These are phyloP conservation scores for Spatulosminthurus flaviceps DNA, from an alignment of 2,888 invertebrate species.

Conservation along the genomic window DNA sequence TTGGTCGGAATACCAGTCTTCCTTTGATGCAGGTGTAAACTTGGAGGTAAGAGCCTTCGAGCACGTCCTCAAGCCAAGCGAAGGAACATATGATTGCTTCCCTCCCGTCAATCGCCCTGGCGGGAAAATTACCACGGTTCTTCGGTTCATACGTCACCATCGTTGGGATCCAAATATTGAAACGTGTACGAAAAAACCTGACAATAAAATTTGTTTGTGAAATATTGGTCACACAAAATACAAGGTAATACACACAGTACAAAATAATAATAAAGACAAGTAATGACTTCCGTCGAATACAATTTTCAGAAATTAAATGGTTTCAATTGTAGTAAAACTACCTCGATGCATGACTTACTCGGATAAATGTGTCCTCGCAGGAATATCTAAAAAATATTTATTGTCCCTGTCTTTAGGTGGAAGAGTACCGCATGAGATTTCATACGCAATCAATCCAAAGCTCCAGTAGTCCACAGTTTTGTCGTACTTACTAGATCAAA, in stretches of 20 bases:
- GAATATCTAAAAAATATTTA: too few relatives aligned
- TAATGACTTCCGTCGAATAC: too few relatives aligned
- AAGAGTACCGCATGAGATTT: constrained; percentile 81
- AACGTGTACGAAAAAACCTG: constrained; percentile 57
- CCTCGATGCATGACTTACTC: too few relatives aligned
- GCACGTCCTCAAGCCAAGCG: constrained; percentile 51
- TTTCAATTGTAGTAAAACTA: too few relatives aligned
- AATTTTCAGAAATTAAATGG: too few relatives aligned
- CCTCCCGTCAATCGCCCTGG: neutral
- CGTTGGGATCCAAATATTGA: constrained; percentile 57
- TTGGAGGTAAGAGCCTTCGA: constrained; percentile 54
- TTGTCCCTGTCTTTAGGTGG: too few relatives aligned
- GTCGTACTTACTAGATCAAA: constrained; percentile 71
- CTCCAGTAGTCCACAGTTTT: constrained; percentile 94
- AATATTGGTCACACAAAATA: too few relatives aligned
- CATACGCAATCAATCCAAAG: constrained; percentile 85
- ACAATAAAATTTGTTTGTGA: constrained; percentile 50
- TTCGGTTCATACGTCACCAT: constrained; percentile 59
- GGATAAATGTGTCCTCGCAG: too few relatives aligned
- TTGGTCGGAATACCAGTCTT: constrained; percentile 51
- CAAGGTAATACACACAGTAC: too few relatives aligned
- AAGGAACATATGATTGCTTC: constrained; percentile 36
- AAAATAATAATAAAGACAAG: too few relatives aligned
- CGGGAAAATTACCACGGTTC: constrained; percentile 53
- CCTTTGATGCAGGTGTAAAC: constrained; percentile 51